Evolutionary conservation across 64 coral and sea anemone genomes (phyloP).

Genomic region (Trachythela sp.): DNA sequence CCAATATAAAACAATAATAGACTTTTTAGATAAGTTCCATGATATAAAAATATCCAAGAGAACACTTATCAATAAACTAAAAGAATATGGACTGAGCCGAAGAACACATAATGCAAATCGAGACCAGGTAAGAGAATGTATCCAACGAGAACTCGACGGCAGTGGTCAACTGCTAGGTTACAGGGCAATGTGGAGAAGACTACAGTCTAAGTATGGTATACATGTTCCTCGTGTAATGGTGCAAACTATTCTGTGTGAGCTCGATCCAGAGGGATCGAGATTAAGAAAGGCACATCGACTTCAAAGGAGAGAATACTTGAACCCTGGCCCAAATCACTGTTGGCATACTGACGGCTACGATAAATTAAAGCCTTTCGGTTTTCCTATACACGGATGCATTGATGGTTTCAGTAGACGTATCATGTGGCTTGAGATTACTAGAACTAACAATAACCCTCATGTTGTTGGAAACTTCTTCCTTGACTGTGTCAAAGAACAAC

Average conservation of each 20-base stretch:
- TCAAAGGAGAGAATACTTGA: background rate
- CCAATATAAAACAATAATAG: background rate
- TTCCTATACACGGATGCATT: slow-evolving; percentile 33
- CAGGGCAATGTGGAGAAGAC: background rate
- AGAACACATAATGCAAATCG: background rate
- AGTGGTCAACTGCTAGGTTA: background rate
- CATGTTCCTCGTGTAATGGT: background rate
- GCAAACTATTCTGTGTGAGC: too few relatives aligned
- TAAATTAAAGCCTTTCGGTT: slow-evolving; percentile 1
- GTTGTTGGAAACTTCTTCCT: too few relatives aligned
- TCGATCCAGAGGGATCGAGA: background rate
- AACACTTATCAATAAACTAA: background rate
- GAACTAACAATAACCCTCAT: too few relatives aligned
- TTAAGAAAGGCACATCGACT: background rate
- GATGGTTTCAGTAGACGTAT: slow-evolving; percentile 19
- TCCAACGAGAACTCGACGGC: background rate
- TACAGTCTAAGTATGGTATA: background rate
- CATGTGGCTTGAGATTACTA: slow-evolving; percentile 29
- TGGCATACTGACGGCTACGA: background rate
- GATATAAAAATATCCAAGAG: background rate
- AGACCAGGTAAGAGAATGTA: background rate
- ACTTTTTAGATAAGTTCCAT: background rate
- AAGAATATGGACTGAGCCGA: background rate
- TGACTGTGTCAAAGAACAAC: too few relatives aligned
- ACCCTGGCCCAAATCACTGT: background rate